Evolutionary conservation across 2,113 vertebrate species (phyloP), one percentile per base, ranked within the genome.

Genomic region (Paramormyrops kingsleyae): DNA sequence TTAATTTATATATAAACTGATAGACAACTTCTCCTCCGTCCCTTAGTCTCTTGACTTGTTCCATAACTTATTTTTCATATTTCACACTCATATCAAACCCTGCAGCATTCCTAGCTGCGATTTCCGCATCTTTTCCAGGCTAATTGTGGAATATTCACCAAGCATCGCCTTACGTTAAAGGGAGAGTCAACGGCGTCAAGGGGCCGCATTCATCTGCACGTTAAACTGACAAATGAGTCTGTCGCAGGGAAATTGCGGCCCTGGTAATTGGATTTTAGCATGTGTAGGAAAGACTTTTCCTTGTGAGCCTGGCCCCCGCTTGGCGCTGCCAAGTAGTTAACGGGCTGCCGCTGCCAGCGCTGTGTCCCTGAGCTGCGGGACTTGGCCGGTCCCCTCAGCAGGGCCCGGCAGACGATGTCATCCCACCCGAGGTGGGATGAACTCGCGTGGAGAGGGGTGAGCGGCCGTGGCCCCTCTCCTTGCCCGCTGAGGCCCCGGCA

Each of bases 181-280:
- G 86, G 52, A 24, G 53, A 89, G 84, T 77, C 88, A 89, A 70
- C 27, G 9, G 87, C 90, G 91, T 90, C 91, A 87, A 89, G 80
- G 89, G 89, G 88, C 87, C 39, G 74, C 80, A 89, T 90, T 93
- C 88, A 92, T 91, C 89, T 89, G 92, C 70, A 90, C 89, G 91
- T 90, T 90, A 91, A 91, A 89, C 90, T 90, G 77, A 91, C 88
- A 91, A 91, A 89, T 93, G 91, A 92, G 66, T 59, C n/a, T 89
- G 66, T 90, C 56, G 86, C 86, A 35, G 89, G 80, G 53, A 91
- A 91, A 90, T 85, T 88, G 89, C 88, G 56, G 49, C 31, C 46
- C 84, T 91, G 66, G 90, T 90, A 93, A 92, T 93, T 91, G 90
- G 88, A 88, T 93, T 92, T 89, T 91, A 92, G 89, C 88, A 74